Evolutionary conservation across 2,888 invertebrate species (phyloP), one percentile per base, ranked within the genome.

Genomic region (Drosophila yooni): DNA sequence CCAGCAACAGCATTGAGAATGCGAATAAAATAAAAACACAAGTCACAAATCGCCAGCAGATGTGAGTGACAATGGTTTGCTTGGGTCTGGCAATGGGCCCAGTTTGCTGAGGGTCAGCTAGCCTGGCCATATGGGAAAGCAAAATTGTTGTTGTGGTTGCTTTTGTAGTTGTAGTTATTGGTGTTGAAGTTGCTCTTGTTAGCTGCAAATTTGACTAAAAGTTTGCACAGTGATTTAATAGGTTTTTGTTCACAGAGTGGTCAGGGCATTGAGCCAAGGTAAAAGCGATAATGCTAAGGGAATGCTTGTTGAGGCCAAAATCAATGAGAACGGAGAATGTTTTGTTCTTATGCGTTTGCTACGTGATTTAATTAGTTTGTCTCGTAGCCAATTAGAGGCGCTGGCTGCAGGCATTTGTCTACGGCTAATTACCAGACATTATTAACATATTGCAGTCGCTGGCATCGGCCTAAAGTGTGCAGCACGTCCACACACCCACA

Each of bases 341-440:
- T 83, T 67, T 71, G 46, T 36, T 86, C 77, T 81, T 76, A 89
- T 86, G 84, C 76, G 79, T 80, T 86, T 87, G 72, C 88, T 86
- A 89, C 86, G 89, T 86, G 86, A 86, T 86, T 86, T 86, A 87
- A 86, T 86, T 86, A 86, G 81, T 79, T 85, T 74, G 76, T 59
- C 74, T 70, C 69, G 65, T 54, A 65, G 65, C 74, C 67, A 76
- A 83, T 76, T 76, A 80, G 69, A 74, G 58, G 53, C 71, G 70
- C 56, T 54, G 67, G 76, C 76, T 70, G 63, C 61, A 63, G 80
- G 74, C 67, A 76, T 81, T 71, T 79, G 76, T 79, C 79, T 76
- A 72, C 72, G 74, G 73, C 85, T 84, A 84, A 84, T 88, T 81
- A 81, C 71, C 60, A 74, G 51, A 43, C 72, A 78, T 82, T 80